Percentiles rank a stretch among this genome's conserved stretches.
phyloP scores from a whole-genome alignment of 2,888 invertebrate genomes.

The Hypsopygia costalis region DNA sequence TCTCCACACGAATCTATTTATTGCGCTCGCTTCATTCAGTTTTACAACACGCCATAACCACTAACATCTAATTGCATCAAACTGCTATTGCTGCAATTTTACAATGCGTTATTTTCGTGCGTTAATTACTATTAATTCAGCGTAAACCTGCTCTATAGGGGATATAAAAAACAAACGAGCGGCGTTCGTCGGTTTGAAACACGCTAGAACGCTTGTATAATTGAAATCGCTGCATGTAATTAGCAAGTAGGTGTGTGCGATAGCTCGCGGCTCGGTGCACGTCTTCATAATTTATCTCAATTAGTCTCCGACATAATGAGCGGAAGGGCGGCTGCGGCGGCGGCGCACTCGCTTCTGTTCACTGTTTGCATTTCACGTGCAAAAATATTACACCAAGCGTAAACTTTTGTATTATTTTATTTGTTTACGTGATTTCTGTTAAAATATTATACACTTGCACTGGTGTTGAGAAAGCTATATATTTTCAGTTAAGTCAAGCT shows the following conservation, averaged over 20 bases:
- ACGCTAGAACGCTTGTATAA: conserved; percentile 45
- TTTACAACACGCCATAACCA: conserved; percentile 47
- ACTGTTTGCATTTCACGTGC: conserved; percentile 17
- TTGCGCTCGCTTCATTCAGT: conserved; percentile 36
- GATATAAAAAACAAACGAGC: conserved; percentile 41
- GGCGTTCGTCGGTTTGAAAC: conserved; percentile 32
- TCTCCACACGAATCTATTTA: conserved; percentile 32
- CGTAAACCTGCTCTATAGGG: conserved; percentile 33
- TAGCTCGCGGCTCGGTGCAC: conserved; percentile 61
- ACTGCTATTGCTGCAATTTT: conserved; percentile 33
- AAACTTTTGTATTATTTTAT: too few relatives aligned
- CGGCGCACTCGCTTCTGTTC: conserved; percentile 18
- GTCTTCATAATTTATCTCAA: conserved; percentile 78
- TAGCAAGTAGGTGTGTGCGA: conserved; percentile 63
- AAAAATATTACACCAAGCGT: conserved; percentile 11
- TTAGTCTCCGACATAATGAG: conserved; percentile 70
- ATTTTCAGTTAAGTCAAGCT: too few relatives aligned
- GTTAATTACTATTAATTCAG: conserved; percentile 48
- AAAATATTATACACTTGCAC: too few relatives aligned
- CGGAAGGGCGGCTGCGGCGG: conserved; percentile 53
- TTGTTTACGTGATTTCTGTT: too few relatives aligned
- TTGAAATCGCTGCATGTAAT: conserved; percentile 72
- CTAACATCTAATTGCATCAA: conserved; percentile 48
- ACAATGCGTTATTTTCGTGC: conserved; percentile 35
- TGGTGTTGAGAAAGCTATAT: too few relatives aligned